Conservation (phyloP, 1,140 invertebrate species). For the Tetragonula clypearis region DNA sequence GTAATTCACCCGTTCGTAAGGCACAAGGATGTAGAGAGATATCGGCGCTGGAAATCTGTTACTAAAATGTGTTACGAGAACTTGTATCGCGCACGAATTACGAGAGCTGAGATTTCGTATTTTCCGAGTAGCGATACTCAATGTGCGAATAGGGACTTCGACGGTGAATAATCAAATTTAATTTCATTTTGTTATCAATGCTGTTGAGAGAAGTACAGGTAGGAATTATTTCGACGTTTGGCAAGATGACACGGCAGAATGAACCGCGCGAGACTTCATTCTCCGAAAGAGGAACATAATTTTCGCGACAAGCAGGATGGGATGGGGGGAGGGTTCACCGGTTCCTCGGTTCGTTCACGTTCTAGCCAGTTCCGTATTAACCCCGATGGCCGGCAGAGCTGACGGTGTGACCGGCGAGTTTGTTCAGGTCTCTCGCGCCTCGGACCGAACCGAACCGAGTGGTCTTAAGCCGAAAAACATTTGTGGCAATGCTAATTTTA, state of each 20-base stretch:
- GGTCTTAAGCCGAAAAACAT: constrained; percentile 70
- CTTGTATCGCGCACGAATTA: too few relatives aligned
- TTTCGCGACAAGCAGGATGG: not conserved
- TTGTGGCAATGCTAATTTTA: constrained; percentile 77
- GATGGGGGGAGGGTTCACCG: too few relatives aligned
- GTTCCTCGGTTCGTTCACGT: constrained; percentile 9
- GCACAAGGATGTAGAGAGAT: too few relatives aligned
- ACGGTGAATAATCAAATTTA: too few relatives aligned
- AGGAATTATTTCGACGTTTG: not conserved
- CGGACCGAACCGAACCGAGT: not conserved
- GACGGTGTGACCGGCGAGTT: not conserved
- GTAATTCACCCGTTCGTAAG: too few relatives aligned
- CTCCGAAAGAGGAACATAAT: constrained; percentile 32
- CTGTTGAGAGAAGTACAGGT: too few relatives aligned
- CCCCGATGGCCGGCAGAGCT: not conserved
- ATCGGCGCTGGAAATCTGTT: too few relatives aligned
- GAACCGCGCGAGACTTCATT: not conserved
- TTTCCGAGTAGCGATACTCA: too few relatives aligned
- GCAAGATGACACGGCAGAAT: not conserved
- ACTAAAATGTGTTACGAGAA: too few relatives aligned
- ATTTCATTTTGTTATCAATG: too few relatives aligned
- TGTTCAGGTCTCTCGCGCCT: not conserved
- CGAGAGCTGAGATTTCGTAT: too few relatives aligned
- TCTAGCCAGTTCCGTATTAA: constrained; percentile 30
- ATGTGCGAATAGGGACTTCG: too few relatives aligned